These are phyloP conservation scores for Eucidaris tribuloides DNA, from an alignment of 35 echinoderm and acorn worm genomes.

Conservation along the genomic window DNA sequence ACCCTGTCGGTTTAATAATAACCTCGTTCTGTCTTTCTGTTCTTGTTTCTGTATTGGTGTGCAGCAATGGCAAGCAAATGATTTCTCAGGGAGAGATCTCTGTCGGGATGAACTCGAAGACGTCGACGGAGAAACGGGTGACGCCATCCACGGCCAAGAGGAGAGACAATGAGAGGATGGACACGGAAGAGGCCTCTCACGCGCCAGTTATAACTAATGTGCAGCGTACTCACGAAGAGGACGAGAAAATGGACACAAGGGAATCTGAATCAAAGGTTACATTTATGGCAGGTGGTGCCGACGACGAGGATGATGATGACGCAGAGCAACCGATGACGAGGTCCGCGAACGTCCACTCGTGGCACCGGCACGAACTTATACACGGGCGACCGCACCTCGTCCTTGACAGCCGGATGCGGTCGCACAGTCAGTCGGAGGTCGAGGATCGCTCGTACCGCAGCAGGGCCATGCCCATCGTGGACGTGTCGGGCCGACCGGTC, in stretches of 20 bases:
- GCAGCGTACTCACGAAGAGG: constrained; percentile 3
- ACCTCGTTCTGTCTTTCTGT: no score
- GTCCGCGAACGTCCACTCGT: constrained; percentile 4
- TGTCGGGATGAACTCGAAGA: neutral
- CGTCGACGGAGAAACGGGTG: neutral
- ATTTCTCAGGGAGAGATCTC: neutral
- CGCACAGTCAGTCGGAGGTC: constrained; percentile 24
- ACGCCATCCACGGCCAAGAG: neutral
- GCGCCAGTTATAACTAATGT: neutral
- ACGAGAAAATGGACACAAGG: constrained; percentile 28
- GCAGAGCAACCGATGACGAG: neutral
- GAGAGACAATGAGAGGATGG: constrained; percentile 17
- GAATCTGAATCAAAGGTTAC: constrained; percentile 4
- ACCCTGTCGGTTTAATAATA: no score
- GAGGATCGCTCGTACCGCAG: neutral
- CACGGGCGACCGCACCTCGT: constrained; percentile 5
- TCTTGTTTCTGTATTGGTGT: no score
- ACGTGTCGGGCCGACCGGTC: neutral
- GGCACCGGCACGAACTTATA: constrained; percentile 20
- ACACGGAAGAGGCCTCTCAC: neutral
- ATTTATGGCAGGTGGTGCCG: neutral
- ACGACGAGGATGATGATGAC: constrained; percentile 12
- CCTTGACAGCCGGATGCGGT: constrained; percentile 15
- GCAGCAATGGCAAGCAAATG: constrained; percentile 13
- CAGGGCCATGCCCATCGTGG: constrained; percentile 16